Conservation (phyloP, 2,888 invertebrate genomes). For the Dasypogon diadema region DNA sequence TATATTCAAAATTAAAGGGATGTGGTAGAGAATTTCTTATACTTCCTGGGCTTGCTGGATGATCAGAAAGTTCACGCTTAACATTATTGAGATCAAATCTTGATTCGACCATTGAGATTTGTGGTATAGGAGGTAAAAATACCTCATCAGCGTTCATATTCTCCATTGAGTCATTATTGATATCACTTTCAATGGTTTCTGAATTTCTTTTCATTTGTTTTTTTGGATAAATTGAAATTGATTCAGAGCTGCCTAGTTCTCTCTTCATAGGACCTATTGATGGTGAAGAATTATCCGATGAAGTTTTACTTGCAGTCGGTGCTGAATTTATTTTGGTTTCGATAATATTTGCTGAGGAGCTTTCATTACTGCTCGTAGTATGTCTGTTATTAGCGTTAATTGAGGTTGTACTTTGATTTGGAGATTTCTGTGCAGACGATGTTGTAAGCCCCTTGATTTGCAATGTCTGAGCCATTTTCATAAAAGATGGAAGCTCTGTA, state of each 20-base stretch:
- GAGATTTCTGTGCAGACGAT: conserved; percentile 61
- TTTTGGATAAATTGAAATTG: conserved; percentile 65
- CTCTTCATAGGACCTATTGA: conserved; percentile 3
- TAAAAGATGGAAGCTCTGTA: conserved; percentile 68
- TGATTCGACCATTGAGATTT: conserved; percentile 67
- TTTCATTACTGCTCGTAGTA: conserved; percentile 11
- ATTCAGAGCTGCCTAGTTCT: conserved; percentile 59
- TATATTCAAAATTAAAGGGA: conserved; percentile 58
- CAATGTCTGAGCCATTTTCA: conserved; percentile 69
- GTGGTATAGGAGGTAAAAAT: conserved; percentile 66
- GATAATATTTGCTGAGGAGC: conserved; percentile 52
- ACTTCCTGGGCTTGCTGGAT: conserved; percentile 55
- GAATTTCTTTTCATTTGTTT: conserved; percentile 64
- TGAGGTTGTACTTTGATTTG: conserved; percentile 24
- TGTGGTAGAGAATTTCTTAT: conserved; percentile 55
- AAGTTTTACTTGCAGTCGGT: conserved; percentile 34
- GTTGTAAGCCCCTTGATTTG: conserved; percentile 69
- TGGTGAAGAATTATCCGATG: background rate
- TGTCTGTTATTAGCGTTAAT: conserved; percentile 23
- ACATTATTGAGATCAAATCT: conserved; percentile 65
- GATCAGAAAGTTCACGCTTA: conserved; percentile 63
- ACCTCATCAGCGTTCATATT: conserved; percentile 65
- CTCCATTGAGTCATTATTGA: conserved; percentile 64
- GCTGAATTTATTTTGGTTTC: conserved; percentile 55
- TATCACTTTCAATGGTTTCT: conserved; percentile 60